phyloP scores from a whole-genome alignment of 2,888 invertebrate species.

The Coleophora flavipennella region DNA sequence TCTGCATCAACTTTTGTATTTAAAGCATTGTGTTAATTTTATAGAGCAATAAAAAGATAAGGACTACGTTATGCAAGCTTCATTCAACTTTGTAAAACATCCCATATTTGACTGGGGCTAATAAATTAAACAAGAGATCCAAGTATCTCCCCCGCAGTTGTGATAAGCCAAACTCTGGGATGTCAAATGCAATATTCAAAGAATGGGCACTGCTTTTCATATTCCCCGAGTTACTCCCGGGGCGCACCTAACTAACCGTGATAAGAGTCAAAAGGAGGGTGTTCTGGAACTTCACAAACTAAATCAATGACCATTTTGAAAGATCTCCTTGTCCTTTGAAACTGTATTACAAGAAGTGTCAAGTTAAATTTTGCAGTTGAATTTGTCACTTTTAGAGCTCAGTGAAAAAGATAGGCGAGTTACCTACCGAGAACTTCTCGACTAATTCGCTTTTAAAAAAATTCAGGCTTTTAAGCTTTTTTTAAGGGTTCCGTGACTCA shows the following conservation, averaged over 20 bases:
- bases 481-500: too few relatives aligned
- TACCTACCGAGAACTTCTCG: too few relatives aligned
- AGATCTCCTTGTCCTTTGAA: slow-evolving; percentile 17
- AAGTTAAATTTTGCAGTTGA: slow-evolving; percentile 2
- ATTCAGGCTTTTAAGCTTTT: too few relatives aligned
- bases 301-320: slow-evolving; percentile 34
- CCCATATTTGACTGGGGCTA: slow-evolving; percentile 11
- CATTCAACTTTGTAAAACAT: neutral
- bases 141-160: slow-evolving; percentile 20
- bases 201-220: slow-evolving; percentile 46
- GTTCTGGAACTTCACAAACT: slow-evolving; percentile 44
- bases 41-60: slow-evolving; percentile 1
- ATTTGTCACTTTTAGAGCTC: too few relatives aligned
- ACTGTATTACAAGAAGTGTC: neutral
- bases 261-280: slow-evolving; percentile 47
- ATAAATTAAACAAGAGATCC: slow-evolving; percentile 33
- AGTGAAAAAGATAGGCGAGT: too few relatives aligned
- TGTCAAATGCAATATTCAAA: slow-evolving; percentile 56
- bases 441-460: too few relatives aligned
- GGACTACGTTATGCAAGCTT: neutral
- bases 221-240: slow-evolving; percentile 35
- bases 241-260: slow-evolving; percentile 60
- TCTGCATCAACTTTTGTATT: too few relatives aligned
- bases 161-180: slow-evolving; percentile 44
- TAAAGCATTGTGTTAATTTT: slow-evolving; percentile 4